Conservation (phyloP, 2,888 invertebrate species). For the Ochlodes sylvanus region DNA sequence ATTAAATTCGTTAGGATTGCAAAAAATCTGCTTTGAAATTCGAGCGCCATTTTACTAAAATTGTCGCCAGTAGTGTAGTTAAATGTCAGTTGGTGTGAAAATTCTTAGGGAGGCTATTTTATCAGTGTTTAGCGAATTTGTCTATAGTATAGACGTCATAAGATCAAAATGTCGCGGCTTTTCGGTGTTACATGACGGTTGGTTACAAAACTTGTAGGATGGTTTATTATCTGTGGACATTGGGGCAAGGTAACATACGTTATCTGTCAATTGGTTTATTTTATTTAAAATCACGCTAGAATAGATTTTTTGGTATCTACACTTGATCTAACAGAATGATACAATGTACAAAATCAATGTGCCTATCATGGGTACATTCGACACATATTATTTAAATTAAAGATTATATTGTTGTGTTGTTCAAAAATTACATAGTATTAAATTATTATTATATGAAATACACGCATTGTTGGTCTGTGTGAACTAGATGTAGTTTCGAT, state of each 20-base stretch:
- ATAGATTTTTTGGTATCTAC: constrained; percentile 9
- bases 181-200: constrained; percentile 13
- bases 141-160: background rate
- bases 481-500: constrained; percentile 23
- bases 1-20: constrained; percentile 11
- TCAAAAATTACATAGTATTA: constrained; percentile 14
- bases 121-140: constrained; percentile 14
- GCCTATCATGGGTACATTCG: background rate
- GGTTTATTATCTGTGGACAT: constrained; percentile 8
- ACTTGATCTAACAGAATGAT: background rate
- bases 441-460: background rate
- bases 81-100: constrained; percentile 14
- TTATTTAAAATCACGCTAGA: constrained; percentile 29
- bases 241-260: constrained; percentile 6
- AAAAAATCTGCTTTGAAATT: constrained; percentile 17
- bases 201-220: background rate
- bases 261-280: constrained; percentile 25
- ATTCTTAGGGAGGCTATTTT: constrained; percentile 1
- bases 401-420: constrained; percentile 4
- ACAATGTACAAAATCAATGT: background rate
- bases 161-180: constrained; percentile 14
- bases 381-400: background rate
- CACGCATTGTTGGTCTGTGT: constrained; percentile 20
- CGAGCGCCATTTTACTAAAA: constrained; percentile 16
- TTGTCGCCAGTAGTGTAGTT: constrained; percentile 17